Evolutionary conservation across 64 coral and sea anemone genomes (phyloP).

Genomic region (Trachythela sp.): DNA sequence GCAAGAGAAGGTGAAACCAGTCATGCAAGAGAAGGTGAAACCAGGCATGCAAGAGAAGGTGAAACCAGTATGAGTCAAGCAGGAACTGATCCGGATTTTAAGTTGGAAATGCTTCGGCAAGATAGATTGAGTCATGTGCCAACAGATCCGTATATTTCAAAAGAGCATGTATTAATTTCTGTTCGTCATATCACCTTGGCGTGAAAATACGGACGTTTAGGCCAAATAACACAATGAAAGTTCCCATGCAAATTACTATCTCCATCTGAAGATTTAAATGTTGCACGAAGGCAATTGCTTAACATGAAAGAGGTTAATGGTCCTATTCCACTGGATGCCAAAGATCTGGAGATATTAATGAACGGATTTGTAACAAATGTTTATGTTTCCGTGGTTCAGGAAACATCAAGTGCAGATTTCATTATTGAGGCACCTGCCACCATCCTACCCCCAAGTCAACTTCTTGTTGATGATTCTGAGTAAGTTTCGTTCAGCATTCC

Average conservation of each 20-base stretch:
- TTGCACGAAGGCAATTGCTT: neutral
- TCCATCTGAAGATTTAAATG: neutral
- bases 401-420: no score
- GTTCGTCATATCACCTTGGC: constrained; percentile 58
- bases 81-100: neutral
- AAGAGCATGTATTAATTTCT: neutral
- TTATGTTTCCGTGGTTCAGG: no score
- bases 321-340: neutral
- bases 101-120: neutral
- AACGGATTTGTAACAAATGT: neutral
- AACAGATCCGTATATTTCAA: neutral
- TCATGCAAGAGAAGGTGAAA: neutral
- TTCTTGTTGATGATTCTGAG: neutral
- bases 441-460: neutral
- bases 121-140: neutral
- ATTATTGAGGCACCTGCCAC: neutral
- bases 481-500: neutral
- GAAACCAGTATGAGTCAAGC: neutral
- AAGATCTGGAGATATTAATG: neutral
- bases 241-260: neutral
- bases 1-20: no score
- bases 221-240: constrained; percentile 54
- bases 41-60: neutral
- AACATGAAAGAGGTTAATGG: neutral
- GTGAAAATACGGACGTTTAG: constrained; percentile 53